A percentile compares a stretch with the other conserved stretches of the same genome.
These are phyloP conservation scores for Platyscapa corneri DNA, from an alignment of 1,140 invertebrate genomes.

Conservation along the genomic window DNA sequence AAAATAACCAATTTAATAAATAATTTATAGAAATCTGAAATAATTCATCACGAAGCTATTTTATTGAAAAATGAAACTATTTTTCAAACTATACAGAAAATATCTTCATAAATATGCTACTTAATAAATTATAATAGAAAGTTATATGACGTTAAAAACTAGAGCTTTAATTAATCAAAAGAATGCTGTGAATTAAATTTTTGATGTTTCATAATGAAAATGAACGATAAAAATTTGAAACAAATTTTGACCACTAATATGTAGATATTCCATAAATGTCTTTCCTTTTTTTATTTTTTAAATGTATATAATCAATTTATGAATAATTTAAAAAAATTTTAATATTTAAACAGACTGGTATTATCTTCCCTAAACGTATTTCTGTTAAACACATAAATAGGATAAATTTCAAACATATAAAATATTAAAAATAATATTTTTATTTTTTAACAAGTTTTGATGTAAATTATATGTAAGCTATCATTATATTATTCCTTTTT, in stretches of 20 bases:
- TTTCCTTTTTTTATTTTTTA: neutral
- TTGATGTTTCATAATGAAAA: conserved; percentile 20
- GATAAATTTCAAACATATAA: neutral
- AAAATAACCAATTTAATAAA: conserved; percentile 2
- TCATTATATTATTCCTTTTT: too few species aligned
- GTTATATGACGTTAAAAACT: conserved; percentile 9
- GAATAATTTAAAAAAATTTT: conserved; percentile 7
- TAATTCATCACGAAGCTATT: conserved; percentile 17
- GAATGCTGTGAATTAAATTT: neutral
- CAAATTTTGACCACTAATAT: conserved; percentile 15
- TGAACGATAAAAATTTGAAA: conserved; percentile 8
- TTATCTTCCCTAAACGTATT: neutral
- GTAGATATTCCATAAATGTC: neutral
- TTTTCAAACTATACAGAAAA: conserved; percentile 19
- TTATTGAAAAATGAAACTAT: neutral
- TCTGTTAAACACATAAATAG: neutral
- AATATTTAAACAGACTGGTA: neutral
- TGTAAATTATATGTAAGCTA: conserved; percentile 28
- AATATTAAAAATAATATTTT: conserved; percentile 15
- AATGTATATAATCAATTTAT: neutral
- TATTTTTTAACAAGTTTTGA: conserved; percentile 27
- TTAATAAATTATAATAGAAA: conserved; percentile 31
- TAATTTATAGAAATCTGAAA: neutral
- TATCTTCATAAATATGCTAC: conserved; percentile 4
- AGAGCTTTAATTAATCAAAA: neutral